Conservation (phyloP, 2,888 invertebrate genomes). For the Dryomyza anilis region DNA sequence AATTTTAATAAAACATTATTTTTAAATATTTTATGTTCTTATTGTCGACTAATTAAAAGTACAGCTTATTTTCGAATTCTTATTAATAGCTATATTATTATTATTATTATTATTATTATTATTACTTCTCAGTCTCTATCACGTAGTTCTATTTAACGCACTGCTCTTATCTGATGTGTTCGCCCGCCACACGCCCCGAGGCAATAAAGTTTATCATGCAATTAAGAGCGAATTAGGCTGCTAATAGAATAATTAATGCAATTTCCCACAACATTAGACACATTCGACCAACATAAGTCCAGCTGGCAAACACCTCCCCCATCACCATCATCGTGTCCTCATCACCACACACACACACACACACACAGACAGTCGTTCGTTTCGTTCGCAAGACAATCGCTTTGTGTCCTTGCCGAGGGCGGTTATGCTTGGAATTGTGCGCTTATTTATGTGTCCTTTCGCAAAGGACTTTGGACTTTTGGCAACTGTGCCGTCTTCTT, state of each 20-base stretch:
- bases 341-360: neutral
- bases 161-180: no score
- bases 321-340: neutral
- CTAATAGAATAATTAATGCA: conserved; percentile 63
- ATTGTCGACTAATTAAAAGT: no score
- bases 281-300: conserved; percentile 38
- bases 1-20: no score
- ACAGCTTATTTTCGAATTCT: no score
- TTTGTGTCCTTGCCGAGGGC: conserved; percentile 22
- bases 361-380: neutral
- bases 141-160: no score
- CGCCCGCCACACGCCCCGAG: neutral
- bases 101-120: no score
- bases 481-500: no score
- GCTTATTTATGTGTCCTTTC: neutral
- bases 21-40: no score
- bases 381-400: neutral
- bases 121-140: no score
- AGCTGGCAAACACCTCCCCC: conserved; percentile 46
- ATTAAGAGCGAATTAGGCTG: conserved; percentile 62
- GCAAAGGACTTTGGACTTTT: neutral
- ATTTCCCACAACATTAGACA: conserved; percentile 62
- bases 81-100: no score
- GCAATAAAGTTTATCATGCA: conserved; percentile 62
- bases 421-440: neutral